phyloP scores from a whole-genome alignment of 2,797 vertebrate genomes.

The Chloroceryle amazona region DNA sequence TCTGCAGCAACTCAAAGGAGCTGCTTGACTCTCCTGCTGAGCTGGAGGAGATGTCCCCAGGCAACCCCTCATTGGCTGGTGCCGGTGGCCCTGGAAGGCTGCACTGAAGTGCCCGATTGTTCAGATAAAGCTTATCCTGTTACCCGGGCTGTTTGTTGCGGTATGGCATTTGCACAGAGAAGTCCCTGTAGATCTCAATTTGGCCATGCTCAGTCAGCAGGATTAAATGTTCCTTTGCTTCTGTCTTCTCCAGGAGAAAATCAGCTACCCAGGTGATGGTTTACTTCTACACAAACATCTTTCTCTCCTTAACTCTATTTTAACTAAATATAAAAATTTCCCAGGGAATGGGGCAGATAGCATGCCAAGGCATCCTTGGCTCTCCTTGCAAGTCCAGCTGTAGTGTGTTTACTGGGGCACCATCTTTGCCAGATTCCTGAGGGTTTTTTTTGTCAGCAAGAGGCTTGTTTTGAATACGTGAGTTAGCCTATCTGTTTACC shows the following conservation, averaged over 20 bases:
- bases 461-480: not conserved
- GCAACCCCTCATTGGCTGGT: not conserved
- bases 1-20: not conserved
- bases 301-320: slow-evolving; percentile 7
- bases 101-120: slow-evolving; percentile 51
- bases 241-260: slow-evolving; percentile 29
- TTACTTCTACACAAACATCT: slow-evolving; percentile 19
- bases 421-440: not conserved
- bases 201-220: slow-evolving; percentile 41
- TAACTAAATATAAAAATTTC: slow-evolving; percentile 51
- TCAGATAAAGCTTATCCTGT: slow-evolving; percentile 61
- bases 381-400: not conserved
- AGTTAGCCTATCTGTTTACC: not conserved
- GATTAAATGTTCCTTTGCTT: slow-evolving; percentile 68
- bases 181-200: slow-evolving; percentile 57
- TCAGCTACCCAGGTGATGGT: not conserved
- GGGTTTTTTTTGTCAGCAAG: not conserved
- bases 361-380: not conserved
- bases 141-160: slow-evolving; percentile 43
- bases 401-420: not conserved
- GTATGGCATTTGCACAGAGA: slow-evolving; percentile 47
- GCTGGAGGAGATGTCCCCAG: slow-evolving; percentile 14
- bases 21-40: not conserved
- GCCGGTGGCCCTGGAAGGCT: slow-evolving; percentile 18
- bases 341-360: not conserved